phyloP scores from a whole-genome alignment of 2,888 invertebrate species.

The Volucella bombylans region DNA sequence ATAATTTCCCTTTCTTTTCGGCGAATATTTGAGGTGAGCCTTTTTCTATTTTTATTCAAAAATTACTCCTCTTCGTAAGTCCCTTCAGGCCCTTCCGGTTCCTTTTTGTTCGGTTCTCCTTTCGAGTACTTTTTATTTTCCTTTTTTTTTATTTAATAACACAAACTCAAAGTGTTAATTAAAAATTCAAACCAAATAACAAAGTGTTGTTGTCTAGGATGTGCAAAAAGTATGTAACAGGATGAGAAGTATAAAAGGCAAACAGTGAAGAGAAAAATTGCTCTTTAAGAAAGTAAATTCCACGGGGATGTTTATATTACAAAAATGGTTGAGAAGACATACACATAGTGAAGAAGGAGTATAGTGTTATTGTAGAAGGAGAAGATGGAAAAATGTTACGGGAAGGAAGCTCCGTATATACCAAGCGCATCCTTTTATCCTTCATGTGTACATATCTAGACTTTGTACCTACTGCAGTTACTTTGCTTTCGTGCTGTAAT shows the following conservation, averaged over 20 bases:
- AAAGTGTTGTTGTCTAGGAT: conserved; percentile 52
- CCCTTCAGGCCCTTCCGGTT: too few species aligned
- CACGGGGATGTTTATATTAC: conserved; percentile 42
- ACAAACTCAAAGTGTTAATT: conserved; percentile 69
- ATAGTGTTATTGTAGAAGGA: too few species aligned
- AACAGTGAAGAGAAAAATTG: conserved; percentile 33
- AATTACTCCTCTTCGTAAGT: too few species aligned
- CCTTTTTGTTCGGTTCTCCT: too few species aligned
- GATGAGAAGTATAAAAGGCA: conserved; percentile 25
- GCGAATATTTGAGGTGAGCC: conserved; percentile 22
- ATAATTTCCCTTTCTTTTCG: conserved; percentile 42
- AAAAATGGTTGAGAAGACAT: neutral
- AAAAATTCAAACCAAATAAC: conserved; percentile 67
- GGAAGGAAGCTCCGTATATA: neutral
- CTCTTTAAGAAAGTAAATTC: conserved; percentile 64
- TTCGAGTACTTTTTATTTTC: too few species aligned
- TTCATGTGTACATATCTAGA: conserved; percentile 9
- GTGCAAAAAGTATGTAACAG: conserved; percentile 34
- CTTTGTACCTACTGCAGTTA: conserved; percentile 16
- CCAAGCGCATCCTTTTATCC: conserved; percentile 50
- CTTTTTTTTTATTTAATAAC: conserved; percentile 62
- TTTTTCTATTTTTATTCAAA: neutral
- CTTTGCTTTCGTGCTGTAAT: conserved; percentile 38
- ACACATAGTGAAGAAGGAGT: too few species aligned
- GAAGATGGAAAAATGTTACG: too few species aligned